Evolutionary conservation across 2,797 vertebrate genomes (phyloP).

Genomic region (Clarias platycephalus): DNA sequence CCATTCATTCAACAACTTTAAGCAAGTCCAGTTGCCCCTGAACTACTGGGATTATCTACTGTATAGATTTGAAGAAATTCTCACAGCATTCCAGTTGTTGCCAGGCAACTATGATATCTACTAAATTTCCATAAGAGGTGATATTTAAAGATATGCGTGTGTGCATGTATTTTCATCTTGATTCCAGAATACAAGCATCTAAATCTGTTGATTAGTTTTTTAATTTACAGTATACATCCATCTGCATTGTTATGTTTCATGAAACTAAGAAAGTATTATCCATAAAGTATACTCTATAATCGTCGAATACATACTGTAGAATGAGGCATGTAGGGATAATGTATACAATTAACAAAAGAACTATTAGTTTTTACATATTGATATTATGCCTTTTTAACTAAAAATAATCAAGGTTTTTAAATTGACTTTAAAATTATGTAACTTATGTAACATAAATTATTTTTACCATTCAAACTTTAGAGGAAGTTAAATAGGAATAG

Average conservation of each 20-base stretch:
- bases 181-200: not conserved
- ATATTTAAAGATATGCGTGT: not conserved
- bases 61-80: not conserved
- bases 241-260: not conserved
- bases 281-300: not conserved
- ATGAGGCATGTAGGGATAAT: no score
- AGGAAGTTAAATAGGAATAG: no score
- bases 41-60: not conserved
- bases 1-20: no score
- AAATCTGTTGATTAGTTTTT: not conserved
- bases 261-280: not conserved
- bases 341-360: not conserved
- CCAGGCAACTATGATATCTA: slow-evolving; percentile 13
- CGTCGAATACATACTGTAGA: no score
- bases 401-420: no score
- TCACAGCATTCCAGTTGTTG: slow-evolving; percentile 1
- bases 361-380: not conserved
- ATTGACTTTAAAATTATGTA: no score
- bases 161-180: no score
- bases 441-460: no score
- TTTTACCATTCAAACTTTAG: no score
- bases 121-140: not conserved
- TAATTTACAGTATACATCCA: not conserved
- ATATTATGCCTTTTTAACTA: no score
- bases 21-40: no score